Evolutionary conservation across 1,140 invertebrate species (phyloP).

Genomic region (Littorina saxatilis): DNA sequence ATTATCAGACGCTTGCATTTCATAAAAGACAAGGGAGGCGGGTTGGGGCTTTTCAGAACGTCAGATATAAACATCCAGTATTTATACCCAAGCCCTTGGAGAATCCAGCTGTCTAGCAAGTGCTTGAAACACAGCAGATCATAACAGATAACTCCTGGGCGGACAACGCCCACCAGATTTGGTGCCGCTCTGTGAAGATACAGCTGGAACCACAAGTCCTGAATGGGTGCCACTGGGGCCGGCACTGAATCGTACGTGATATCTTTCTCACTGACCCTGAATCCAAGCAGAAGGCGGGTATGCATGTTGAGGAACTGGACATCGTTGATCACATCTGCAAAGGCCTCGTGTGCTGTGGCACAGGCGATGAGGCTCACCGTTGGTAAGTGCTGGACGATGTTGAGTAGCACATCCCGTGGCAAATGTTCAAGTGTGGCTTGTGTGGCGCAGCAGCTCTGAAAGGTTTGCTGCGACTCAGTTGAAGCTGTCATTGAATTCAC

Average conservation of each 20-base stretch:
- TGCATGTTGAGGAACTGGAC: conserved; percentile 26
- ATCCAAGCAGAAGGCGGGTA: conserved; percentile 11
- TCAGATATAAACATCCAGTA: neutral
- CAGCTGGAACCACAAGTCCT: conserved; percentile 8
- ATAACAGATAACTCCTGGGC: conserved; percentile 8
- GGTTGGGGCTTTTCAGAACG: neutral
- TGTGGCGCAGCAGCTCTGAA: conserved; percentile 21
- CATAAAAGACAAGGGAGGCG: neutral
- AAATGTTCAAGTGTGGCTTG: neutral
- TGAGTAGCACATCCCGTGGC: conserved; percentile 10
- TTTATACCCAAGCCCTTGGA: conserved; percentile 11
- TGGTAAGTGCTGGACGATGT: neutral
- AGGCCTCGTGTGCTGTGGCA: neutral
- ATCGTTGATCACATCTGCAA: conserved; percentile 5
- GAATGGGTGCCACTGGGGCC: neutral
- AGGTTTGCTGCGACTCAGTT: conserved; percentile 30
- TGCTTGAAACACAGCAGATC: conserved; percentile 32
- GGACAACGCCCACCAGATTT: neutral
- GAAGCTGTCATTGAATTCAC: too few species aligned
- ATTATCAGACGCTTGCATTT: neutral
- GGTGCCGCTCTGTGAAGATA: conserved; percentile 16
- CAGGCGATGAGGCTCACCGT: conserved; percentile 23
- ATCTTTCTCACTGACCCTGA: neutral
- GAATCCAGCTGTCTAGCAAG: conserved; percentile 17
- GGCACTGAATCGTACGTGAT: conserved; percentile 19